Evolutionary conservation across 2,797 vertebrate species (phyloP), one percentile per base, ranked within the genome.

Genomic region (Ptychobarbus kaznakovi): DNA sequence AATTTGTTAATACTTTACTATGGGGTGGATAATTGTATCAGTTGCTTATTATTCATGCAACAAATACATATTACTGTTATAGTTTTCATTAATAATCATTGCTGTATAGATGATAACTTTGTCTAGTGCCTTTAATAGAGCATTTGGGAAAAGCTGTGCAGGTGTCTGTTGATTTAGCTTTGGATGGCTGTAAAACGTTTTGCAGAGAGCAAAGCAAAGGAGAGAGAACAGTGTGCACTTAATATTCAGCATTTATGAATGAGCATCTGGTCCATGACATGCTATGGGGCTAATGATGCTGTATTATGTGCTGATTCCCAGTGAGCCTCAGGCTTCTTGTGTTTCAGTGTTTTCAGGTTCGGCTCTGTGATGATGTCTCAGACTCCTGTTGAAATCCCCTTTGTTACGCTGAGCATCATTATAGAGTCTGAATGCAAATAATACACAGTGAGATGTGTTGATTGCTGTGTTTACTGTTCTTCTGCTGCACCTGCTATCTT

Each of bases 271-370:
- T 76, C 79, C 79, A 80, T 80, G 61, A 84, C 81, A 80, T 69
- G 73, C 79, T 70, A 70, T 65, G 28, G 69, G 80, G 80, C 84
- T 88, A 88, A 88, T 89, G 79, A 86, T 81, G 84, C 82, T 80
- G 63, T 82, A 84, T 84, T 79, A 84, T 79, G 51, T 79, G 65
- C 69, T 79, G 82, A 84, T 86, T 73, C 83, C 38, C 58, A 12
- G 22, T 22, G 40, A 83, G 75, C 75, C 76, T 56, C 70, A 38
- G 75, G 74, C 72, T 13, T n/a, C 40, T 79, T 83, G 40, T 81
- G 58, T 38, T 73, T 85, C 69, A 40, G 22, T 32, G 73, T 35
- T 68, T 65, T 53, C 42, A 58, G 63, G 72, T 82, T 87, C 40
- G 38, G 40, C 53, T 83, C n/a, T 44, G 82, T 68, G 40, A 88